Evolutionary conservation across 2,797 vertebrate species (phyloP).

Genomic region (Melanotaenia parkinsoni): DNA sequence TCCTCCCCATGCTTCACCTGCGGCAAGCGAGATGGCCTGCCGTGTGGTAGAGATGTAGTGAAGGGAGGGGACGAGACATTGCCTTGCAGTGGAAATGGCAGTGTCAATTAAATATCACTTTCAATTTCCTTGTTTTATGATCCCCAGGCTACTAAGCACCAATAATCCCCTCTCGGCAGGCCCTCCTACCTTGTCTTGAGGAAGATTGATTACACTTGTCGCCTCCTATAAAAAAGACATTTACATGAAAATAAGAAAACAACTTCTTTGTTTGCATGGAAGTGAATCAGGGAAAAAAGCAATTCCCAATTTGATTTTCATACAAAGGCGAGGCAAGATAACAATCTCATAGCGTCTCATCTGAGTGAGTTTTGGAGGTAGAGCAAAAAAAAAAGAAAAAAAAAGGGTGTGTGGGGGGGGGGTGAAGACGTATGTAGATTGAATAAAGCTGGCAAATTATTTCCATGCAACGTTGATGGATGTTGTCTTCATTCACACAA

Average conservation of each 20-base stretch:
- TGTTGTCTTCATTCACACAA: conserved; percentile 82
- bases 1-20: conserved; percentile 76
- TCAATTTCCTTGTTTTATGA: conserved; percentile 92
- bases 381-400: conserved; percentile 51
- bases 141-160: conserved; percentile 89
- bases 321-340: conserved; percentile 81
- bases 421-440: conserved; percentile 81
- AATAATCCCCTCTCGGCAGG: conserved; percentile 87
- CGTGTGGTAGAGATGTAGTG: conserved; percentile 59
- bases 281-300: conserved; percentile 83
- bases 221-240: conserved; percentile 88
- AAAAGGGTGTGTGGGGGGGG: conserved; percentile 35
- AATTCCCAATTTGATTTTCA: conserved; percentile 88
- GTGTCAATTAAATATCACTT: conserved; percentile 94
- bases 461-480: conserved; percentile 82
- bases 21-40: conserved; percentile 72
- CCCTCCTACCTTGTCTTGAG: conserved; percentile 87
- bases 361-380: conserved; percentile 82
- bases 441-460: conserved; percentile 86
- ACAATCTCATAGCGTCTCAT: conserved; percentile 83
- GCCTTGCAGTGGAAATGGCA: conserved; percentile 83
- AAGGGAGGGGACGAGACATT: conserved; percentile 71
- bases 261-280: conserved; percentile 86
- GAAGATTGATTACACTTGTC: conserved; percentile 92
- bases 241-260: conserved; percentile 91